These are phyloP conservation scores for Nematostella vectensis DNA, from an alignment of 92 coral and sea anemone species.

Conservation along the genomic window DNA sequence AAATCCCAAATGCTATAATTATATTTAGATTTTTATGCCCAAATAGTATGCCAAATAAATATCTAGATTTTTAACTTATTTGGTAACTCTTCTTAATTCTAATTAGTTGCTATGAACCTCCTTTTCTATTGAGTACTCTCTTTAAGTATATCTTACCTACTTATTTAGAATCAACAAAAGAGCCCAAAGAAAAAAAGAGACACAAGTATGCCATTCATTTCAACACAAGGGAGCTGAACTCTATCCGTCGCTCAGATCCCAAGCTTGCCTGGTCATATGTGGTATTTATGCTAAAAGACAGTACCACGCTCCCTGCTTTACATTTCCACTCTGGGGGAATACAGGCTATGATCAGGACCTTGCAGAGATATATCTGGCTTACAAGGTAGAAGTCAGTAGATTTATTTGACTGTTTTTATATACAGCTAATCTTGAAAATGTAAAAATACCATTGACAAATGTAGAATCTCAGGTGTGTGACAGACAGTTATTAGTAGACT, in stretches of 20 bases:
- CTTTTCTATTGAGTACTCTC: too few species aligned
- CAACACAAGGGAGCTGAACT: slow-evolving; percentile 67
- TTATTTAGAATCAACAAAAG: slow-evolving; percentile 22
- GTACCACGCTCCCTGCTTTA: slow-evolving; percentile 87
- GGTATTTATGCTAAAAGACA: slow-evolving; percentile 87
- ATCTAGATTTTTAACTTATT: too few species aligned
- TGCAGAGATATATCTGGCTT: slow-evolving; percentile 90
- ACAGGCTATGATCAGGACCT: slow-evolving; percentile 64
- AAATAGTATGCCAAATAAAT: too few species aligned
- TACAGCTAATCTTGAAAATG: too few species aligned
- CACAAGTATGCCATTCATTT: slow-evolving; percentile 77
- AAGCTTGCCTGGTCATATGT: slow-evolving; percentile 92
- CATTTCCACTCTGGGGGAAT: slow-evolving; percentile 96
- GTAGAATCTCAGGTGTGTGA: too few species aligned
- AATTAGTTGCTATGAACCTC: too few species aligned
- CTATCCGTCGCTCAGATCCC: slow-evolving; percentile 92
- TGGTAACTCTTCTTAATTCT: too few species aligned
- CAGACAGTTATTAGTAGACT: too few species aligned
- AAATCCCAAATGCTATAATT: too few species aligned
- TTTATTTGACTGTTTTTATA: not conserved
- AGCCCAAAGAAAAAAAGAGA: slow-evolving; percentile 21
- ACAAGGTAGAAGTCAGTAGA: slow-evolving; percentile 37
- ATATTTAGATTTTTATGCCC: too few species aligned
- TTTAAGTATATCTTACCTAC: too few species aligned
- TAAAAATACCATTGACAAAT: too few species aligned